Evolutionary conservation across 2,888 invertebrate genomes (phyloP), one percentile per base, ranked within the genome.

Genomic region (Acronicta aceris): DNA sequence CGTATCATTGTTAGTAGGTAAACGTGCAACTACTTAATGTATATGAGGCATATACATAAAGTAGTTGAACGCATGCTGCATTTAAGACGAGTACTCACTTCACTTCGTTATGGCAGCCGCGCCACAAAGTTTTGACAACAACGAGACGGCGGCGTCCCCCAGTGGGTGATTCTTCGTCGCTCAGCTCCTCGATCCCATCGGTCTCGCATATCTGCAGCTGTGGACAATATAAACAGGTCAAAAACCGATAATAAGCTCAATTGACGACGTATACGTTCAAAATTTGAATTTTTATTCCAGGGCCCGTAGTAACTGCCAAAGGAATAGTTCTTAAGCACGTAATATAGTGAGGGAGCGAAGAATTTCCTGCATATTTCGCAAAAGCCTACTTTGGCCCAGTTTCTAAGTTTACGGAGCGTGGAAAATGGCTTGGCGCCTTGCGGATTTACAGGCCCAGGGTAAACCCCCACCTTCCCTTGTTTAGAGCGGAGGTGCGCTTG

Each of bases 171-270:
- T 96, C 96, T 69, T 96, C 96, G 90, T 95, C 96, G 95, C 91
- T 93, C 88, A 95, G 95, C 71, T 96, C 96, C 69, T 96, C 96
- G 76, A 97, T 95, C 2, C 97, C 97, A 84, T 97, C 97, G 49
- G 97, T 97, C 89, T 97, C 97, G 94, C 97, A 97, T 25, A 97
- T 93, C 88, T 97, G 97, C 68, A 97, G 95, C 97, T 97, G 91
- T 36, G 27, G 40, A 59, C 54, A 67, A 72, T 54, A 47, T 3
- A 2, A 27, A 17, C 25, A 27, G 12, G 12, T 50, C 8, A 68
- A 21, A 38, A 38, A 36, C 36, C 36, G 9, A 8, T 12, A 38
- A 38, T 38, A 38, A n/a, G n/a, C 7, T 38, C 64, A 62, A 75
- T 77, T 79, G 78, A 79, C 79, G 79, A 78, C 70, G 66, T 73